Evolutionary conservation across 53 echinoderm and acorn worm species (phyloP).

Genomic region (Pentamera pediparva): DNA sequence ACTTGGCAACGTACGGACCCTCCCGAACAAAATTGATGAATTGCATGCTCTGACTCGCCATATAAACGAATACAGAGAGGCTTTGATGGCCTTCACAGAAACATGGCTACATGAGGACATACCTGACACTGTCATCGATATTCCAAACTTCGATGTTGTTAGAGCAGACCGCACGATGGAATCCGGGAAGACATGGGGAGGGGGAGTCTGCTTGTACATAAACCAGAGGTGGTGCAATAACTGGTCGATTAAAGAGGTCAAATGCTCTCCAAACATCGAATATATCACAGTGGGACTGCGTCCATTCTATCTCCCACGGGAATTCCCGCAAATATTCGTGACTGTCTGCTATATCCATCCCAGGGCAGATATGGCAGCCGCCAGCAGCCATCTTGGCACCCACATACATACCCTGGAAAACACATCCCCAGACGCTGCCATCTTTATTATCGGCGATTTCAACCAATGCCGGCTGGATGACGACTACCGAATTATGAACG

Average conservation of each 20-base stretch:
- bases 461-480: constrained; percentile 41
- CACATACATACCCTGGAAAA: neutral
- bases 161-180: constrained; percentile 37
- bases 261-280: no score
- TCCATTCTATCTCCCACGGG: no score
- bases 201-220: constrained; percentile 43
- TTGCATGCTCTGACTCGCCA: constrained; percentile 24
- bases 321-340: no score
- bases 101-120: constrained; percentile 42
- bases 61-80: constrained; percentile 42
- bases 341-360: no score
- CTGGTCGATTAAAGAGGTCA: no score
- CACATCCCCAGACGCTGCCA: constrained; percentile 33
- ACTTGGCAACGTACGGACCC: constrained; percentile 39
- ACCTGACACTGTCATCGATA: neutral
- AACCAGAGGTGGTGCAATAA: no score
- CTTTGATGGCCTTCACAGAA: constrained; percentile 51
- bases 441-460: constrained; percentile 49
- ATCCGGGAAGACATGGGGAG: constrained; percentile 43
- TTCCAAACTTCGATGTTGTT: constrained; percentile 28
- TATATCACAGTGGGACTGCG: no score
- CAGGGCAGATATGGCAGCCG: neutral
- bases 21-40: constrained; percentile 46
- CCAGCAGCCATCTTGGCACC: constrained; percentile 24
- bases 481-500: constrained; percentile 36